Percentiles rank a stretch among this genome's conserved stretches.
Conservation (phyloP, 2,113 vertebrate species). For the Marcusenius ussheri region DNA sequence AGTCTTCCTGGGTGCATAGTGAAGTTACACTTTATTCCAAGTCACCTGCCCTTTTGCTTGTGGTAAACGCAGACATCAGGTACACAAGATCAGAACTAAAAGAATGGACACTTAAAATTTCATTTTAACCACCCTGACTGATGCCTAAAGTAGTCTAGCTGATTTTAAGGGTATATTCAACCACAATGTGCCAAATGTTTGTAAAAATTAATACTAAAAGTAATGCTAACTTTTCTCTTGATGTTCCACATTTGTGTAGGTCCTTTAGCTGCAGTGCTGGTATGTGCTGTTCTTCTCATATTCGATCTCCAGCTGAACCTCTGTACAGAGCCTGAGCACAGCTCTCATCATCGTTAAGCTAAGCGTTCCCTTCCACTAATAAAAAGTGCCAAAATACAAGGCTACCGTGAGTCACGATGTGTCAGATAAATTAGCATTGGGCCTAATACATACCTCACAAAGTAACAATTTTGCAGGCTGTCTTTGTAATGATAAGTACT, state of each 20-base stretch:
- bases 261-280: not conserved
- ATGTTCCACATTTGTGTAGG: not conserved
- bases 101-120: not conserved
- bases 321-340: not conserved
- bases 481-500: not conserved
- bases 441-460: not conserved
- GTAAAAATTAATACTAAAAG: not conserved
- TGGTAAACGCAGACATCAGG: not conserved
- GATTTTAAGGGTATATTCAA: not conserved
- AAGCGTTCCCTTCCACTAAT: not conserved
- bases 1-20: not conserved
- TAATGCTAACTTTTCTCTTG: not conserved
- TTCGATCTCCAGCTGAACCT: not conserved
- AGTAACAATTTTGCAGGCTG: not conserved
- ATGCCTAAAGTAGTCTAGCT: not conserved
- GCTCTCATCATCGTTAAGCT: not conserved
- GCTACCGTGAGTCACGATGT: not conserved
- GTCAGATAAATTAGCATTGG: not conserved
- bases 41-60: not conserved
- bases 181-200: not conserved
- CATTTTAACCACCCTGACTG: not conserved
- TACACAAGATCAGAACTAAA: not conserved
- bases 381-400: not conserved
- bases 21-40: slow-evolving; percentile 6
- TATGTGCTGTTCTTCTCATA: not conserved